These are phyloP conservation scores for Emys orbicularis DNA, from an alignment of 2,797 vertebrate genomes.

Conservation along the genomic window DNA sequence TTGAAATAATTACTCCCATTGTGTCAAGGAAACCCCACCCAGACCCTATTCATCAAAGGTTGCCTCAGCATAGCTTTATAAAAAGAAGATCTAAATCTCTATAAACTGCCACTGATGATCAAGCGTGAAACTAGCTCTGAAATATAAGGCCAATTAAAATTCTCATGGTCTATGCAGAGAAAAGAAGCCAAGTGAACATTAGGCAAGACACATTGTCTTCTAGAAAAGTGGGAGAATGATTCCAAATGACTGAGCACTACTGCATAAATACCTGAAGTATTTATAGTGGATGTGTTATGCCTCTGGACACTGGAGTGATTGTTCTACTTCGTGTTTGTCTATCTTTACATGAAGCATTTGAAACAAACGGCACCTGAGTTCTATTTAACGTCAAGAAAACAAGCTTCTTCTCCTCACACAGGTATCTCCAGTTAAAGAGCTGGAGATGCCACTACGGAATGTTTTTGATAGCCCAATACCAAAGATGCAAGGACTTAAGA, in stretches of 20 bases:
- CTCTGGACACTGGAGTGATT: not conserved
- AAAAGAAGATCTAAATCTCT: not conserved
- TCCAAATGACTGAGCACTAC: not conserved
- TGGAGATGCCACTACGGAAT: not conserved
- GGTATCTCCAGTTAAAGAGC: not conserved
- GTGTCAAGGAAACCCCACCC: not conserved
- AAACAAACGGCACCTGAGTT: not conserved
- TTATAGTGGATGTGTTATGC: not conserved
- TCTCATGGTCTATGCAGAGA: not conserved
- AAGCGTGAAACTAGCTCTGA: not conserved
- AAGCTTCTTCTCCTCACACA: not conserved
- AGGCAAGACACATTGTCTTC: not conserved
- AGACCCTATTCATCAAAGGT: not conserved
- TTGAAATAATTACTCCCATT: not conserved
- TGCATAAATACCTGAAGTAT: not conserved
- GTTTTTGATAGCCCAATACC: not conserved
- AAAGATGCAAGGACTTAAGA: not conserved
- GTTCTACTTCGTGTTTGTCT: not conserved
- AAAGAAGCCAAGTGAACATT: not conserved
- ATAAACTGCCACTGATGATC: not conserved
- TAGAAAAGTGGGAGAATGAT: not conserved
- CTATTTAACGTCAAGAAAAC: not conserved
- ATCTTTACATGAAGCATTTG: not conserved
- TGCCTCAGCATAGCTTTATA: not conserved
- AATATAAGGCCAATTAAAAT: not conserved